These are phyloP conservation scores for Oplegnathus fasciatus DNA, from an alignment of 2,113 vertebrate species.

Conservation along the genomic window DNA sequence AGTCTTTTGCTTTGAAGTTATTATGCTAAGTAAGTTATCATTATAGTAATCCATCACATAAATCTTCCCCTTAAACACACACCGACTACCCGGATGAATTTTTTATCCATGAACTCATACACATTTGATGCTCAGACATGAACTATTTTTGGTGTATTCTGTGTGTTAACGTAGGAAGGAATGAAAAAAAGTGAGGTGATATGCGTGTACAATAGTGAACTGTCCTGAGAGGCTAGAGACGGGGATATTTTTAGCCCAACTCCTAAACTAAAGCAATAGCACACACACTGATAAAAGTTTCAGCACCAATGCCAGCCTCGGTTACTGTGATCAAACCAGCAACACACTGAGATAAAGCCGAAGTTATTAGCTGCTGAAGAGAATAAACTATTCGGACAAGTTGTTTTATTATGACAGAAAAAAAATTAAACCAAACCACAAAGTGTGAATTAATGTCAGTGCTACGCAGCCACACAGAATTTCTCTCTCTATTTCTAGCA, in stretches of 20 bases:
- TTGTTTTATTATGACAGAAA: constrained; percentile 3
- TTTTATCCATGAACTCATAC: background rate
- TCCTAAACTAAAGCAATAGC: background rate
- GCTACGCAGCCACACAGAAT: constrained; percentile 25
- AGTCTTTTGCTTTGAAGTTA: constrained; percentile 4
- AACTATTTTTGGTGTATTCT: background rate
- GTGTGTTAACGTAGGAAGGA: background rate
- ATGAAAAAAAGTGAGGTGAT: background rate
- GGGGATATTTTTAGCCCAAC: constrained; percentile 6
- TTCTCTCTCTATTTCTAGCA: constrained; percentile 50
- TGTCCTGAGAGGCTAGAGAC: background rate
- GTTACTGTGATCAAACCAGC: constrained; percentile 18
- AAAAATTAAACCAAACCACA: constrained; percentile 13
- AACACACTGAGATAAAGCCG: background rate
- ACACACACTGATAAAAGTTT: constrained; percentile 1
- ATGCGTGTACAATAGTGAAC: constrained; percentile 1
- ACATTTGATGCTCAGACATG: background rate
- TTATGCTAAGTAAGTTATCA: background rate
- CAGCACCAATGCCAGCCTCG: background rate
- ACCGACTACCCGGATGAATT: background rate
- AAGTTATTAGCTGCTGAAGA: background rate
- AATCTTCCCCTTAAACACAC: background rate
- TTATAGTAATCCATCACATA: background rate
- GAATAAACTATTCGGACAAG: constrained; percentile 1
- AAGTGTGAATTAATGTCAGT: constrained; percentile 5